Evolutionary conservation across 2,113 vertebrate genomes (phyloP).

Genomic region (Columba livia): DNA sequence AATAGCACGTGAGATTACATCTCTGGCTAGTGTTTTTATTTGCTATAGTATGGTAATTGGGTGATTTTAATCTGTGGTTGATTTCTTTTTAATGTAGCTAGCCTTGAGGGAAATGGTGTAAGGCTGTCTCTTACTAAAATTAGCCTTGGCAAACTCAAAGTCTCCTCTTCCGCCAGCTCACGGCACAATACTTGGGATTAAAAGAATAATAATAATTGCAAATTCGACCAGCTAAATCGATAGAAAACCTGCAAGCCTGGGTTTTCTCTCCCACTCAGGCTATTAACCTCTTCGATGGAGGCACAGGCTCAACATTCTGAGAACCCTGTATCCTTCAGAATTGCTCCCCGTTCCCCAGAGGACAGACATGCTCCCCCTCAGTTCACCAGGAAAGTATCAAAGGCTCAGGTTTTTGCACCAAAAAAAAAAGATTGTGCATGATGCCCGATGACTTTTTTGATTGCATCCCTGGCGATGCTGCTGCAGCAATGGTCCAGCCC

Average conservation of each 20-base stretch:
- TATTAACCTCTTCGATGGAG: not conserved
- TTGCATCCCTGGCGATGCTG: not conserved
- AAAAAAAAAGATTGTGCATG: not conserved
- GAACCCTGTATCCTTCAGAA: not conserved
- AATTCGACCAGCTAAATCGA: not conserved
- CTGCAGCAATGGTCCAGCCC: not conserved
- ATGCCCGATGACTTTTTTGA: not conserved
- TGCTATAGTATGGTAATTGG: not conserved
- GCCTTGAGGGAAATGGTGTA: not conserved
- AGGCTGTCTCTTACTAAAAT: constrained; percentile 31
- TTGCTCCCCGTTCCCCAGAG: rapidly evolving
- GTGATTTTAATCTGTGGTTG: constrained; percentile 15
- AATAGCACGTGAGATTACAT: not conserved
- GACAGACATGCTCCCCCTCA: not conserved
- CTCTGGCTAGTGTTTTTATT: constrained; percentile 47
- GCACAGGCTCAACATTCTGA: rapidly evolving
- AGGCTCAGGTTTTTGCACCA: not conserved
- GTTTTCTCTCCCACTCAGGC: not conserved
- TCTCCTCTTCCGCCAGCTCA: not conserved
- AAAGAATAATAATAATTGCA: not conserved
- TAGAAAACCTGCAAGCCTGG: not conserved
- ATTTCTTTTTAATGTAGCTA: not conserved
- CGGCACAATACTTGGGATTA: not conserved
- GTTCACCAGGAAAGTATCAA: not conserved
- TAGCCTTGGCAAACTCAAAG: not conserved